Conservation (phyloP, 1,140 invertebrate species). For the Ridgeia piscesae region DNA sequence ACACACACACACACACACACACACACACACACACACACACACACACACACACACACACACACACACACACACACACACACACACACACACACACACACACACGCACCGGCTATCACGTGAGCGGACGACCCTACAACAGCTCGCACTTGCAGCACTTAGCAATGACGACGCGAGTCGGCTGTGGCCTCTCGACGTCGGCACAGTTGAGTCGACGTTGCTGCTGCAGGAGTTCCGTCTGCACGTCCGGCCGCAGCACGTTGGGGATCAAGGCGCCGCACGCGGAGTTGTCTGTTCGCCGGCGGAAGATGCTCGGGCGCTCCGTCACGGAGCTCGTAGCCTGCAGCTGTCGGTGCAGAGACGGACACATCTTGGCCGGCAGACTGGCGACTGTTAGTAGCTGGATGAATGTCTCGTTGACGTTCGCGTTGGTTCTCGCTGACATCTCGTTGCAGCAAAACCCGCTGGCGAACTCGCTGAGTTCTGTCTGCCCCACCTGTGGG, state of each 20-base stretch:
- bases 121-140: background rate
- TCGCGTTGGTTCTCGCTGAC: conserved; percentile 13
- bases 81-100: no score
- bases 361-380: conserved; percentile 17
- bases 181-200: background rate
- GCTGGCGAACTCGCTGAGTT: background rate
- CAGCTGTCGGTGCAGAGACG: conserved; percentile 16
- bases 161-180: background rate
- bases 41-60: background rate
- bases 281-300: background rate
- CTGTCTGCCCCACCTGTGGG: background rate
- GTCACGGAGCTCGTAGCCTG: background rate
- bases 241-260: background rate
- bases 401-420: conserved; percentile 18
- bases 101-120: background rate
- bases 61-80: no score
- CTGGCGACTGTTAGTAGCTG: background rate
- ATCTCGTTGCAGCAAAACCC: background rate
- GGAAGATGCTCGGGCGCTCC: background rate
- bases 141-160: background rate
- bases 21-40: background rate
- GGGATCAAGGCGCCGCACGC: background rate
- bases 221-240: background rate
- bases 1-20: background rate
- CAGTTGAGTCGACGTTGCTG: background rate